Conservation (phyloP, 1,140 invertebrate genomes). For the Megalonaias nervosa region DNA sequence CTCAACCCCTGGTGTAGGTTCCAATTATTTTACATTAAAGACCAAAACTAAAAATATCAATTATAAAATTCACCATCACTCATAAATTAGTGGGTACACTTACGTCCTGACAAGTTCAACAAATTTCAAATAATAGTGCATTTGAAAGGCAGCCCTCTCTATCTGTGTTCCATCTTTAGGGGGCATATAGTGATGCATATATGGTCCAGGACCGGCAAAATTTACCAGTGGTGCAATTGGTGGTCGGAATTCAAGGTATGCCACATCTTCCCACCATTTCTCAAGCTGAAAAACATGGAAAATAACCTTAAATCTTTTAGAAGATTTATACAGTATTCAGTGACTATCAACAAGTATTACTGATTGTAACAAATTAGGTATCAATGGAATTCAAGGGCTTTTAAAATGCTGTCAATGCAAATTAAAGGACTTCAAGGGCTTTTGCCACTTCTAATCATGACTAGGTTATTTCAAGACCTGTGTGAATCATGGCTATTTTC, state of each 20-base stretch:
- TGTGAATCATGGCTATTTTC: slow-evolving; percentile 35
- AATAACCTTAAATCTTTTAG: neutral
- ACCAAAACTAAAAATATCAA: neutral
- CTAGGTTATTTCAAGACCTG: neutral
- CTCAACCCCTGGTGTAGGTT: neutral
- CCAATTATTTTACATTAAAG: neutral
- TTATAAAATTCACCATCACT: neutral
- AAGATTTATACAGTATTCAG: neutral
- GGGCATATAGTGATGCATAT: slow-evolving; percentile 60
- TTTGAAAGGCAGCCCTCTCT: slow-evolving; percentile 58
- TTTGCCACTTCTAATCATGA: neutral
- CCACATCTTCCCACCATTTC: slow-evolving; percentile 71
- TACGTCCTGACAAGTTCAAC: slow-evolving; percentile 69
- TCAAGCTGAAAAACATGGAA: slow-evolving; percentile 58
- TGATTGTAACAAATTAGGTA: neutral
- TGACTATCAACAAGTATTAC: neutral
- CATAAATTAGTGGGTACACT: slow-evolving; percentile 3
- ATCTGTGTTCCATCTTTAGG: slow-evolving; percentile 58
- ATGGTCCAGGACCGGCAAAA: slow-evolving; percentile 67
- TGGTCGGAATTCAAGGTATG: slow-evolving; percentile 65
- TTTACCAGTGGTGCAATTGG: slow-evolving; percentile 68
- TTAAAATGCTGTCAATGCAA: no score
- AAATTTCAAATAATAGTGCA: slow-evolving; percentile 61
- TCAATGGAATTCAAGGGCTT: neutral
- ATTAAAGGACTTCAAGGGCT: neutral